Base-by-base conservation (phyloP, 2,888 invertebrate species). In the Eilema sororculum region DNA sequence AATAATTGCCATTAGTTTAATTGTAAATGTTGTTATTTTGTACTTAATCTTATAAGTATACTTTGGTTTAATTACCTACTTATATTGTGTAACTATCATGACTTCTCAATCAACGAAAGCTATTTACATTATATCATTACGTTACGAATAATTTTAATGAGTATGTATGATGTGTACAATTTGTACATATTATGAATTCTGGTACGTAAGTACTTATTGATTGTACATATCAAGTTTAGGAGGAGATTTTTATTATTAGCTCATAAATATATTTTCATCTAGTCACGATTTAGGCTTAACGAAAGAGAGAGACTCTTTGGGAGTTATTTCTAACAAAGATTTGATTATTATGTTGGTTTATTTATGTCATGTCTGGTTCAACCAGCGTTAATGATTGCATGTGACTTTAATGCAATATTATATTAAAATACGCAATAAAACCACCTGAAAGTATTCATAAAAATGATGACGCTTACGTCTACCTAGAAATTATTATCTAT, bases 181-280 rank as follows among this genome's bases (percentile, higher is more conserved):
- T n/a, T 52, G 66, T 72, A 65, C 65, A 65, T 77, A 75, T 77
- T 28, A 28, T 73, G 59, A 68, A 73, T 71, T 65, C 69, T 70
- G 72, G 28, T 74, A 74, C 77, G 33, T 65, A 57, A 30, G 68
- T 80, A 80, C 75, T 83, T 78, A 78, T 75, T 71, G 78, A 76
- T 79, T 89, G 90, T 90, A 90, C 90, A 90, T 90, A 90, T 90
- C 90, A 89, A 84, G 75, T 83, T 83, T 80, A 82, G 80, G 82
- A 79, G 78, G 78, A 75, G 78, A 78, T 66, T 74, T 80, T 78
- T 79, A 81, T 81, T 76, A 68, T 78, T 82, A 81, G 75, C 30
- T 76, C 76, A 79, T 77, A 79, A 77, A 79, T 74, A 75, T 83
- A 83, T 37, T 72, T 83, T 84, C 84, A 77, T 88, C 89, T 89